These are phyloP conservation scores for Pammene aurita DNA, from an alignment of 2,888 invertebrate genomes.

Conservation along the genomic window DNA sequence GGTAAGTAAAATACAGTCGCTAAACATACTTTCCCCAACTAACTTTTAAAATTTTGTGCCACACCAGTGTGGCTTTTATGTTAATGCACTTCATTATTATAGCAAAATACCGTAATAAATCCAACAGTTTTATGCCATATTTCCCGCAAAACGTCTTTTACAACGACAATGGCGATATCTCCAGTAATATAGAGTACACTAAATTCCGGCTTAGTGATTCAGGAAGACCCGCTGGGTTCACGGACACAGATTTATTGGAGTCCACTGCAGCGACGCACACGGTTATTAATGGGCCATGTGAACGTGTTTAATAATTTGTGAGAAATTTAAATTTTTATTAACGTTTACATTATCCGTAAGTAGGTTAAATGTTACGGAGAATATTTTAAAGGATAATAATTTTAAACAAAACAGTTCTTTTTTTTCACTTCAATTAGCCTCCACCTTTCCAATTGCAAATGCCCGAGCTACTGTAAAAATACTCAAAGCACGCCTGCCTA, in stretches of 20 bases:
- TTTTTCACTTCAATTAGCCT: too few relatives aligned
- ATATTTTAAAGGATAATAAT: neutral
- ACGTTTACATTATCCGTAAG: constrained; percentile 10
- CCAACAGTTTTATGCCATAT: constrained; percentile 2
- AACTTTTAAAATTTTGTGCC: neutral
- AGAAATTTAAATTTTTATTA: constrained; percentile 25
- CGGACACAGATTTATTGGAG: constrained; percentile 39
- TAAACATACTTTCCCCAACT: neutral
- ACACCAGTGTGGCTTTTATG: neutral
- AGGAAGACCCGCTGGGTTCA: constrained; percentile 39
- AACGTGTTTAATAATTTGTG: constrained; percentile 30
- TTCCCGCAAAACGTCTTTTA: constrained; percentile 16
- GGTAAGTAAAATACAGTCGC: neutral
- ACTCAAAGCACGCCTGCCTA: too few relatives aligned
- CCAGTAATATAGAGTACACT: constrained; percentile 34
- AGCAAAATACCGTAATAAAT: constrained; percentile 15
- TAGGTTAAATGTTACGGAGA: neutral
- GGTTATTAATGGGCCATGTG: constrained; percentile 29
- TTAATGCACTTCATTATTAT: constrained; percentile 12
- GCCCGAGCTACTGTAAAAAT: too few relatives aligned
- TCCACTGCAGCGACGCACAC: constrained; percentile 37
- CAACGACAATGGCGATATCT: constrained; percentile 34
- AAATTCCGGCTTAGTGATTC: constrained; percentile 38
- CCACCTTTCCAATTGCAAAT: too few relatives aligned
- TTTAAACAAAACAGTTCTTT: too few relatives aligned